Evolutionary conservation across 1,140 invertebrate genomes (phyloP), one percentile per base, ranked within the genome.

Genomic region (Heliconius himera): DNA sequence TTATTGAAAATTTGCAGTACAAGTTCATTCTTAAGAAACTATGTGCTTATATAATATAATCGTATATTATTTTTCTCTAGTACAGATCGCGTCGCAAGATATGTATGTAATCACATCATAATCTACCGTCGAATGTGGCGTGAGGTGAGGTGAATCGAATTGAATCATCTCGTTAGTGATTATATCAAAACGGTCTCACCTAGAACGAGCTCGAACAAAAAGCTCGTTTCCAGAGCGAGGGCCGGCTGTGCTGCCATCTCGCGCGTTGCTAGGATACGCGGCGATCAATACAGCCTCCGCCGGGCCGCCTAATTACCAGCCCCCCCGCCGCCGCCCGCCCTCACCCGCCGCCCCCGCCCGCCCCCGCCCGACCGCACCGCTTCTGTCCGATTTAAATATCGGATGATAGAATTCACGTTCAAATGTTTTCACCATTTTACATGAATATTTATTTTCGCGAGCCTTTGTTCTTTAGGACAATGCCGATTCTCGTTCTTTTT

Each of bases 231-330:
- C 87, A 82, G 87, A 85, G 86, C 84, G 89, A 89, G 90, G 85
- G 84, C 85, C 83, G 86, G 87, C 87, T 84, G 90, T 90, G 89
- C 89, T 90, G 92, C 90, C 91, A 94, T 93, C 91, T 93, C 91
- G 84, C 90, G 90, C 90, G 93, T 94, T 93, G 93, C 93, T 92
- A 92, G 91, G 92, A 88, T 87, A 94, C 92, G 88, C 85, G 71
- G 79, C 86, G 92, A 94, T 94, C 92, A 92, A 94, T 94, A 93
- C 92, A 94, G 92, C 91, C 92, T 94, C 91, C 91, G 91, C 92
- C 92, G 91, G 92, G 91, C 91, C 90, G 91, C 91, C 91, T 94
- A 93, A 93, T 94, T 94, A 92, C 89, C 88, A 81, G 81, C 76
- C 81, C 85, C 79, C 75, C 70, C 70, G 76, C 54, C 16, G 72